Percentiles rank a stretch among this genome's conserved stretches.
phyloP scores from a whole-genome alignment of 2,113 vertebrate species.

The Microcebus jonahi region DNA sequence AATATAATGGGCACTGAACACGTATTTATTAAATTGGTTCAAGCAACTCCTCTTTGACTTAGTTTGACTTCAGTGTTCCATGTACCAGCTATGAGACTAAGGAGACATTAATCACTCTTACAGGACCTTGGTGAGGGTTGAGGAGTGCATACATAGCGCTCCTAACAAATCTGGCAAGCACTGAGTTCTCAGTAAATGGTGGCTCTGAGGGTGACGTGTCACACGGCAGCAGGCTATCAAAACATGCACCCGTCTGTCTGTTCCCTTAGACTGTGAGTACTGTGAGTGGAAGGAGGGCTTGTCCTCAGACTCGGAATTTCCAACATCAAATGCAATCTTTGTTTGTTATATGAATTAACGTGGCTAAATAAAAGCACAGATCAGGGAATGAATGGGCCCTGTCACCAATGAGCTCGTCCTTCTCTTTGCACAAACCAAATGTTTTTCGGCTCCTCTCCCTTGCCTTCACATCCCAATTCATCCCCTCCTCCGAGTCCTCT shows the following conservation, averaged over 20 bases:
- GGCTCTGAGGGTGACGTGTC: accelerated
- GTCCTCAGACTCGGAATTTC: neutral
- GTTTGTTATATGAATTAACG: neutral
- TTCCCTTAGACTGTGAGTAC: neutral
- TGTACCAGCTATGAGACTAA: neutral
- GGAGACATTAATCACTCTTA: neutral
- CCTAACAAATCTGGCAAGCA: neutral
- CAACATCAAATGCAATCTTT: neutral
- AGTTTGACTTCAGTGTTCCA: neutral
- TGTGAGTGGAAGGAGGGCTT: neutral
- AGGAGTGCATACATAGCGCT: neutral
- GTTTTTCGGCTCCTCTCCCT: neutral
- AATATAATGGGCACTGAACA: neutral
- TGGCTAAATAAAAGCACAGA: neutral
- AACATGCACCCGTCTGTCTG: neutral
- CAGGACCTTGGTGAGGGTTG: neutral
- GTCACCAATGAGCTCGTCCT: neutral
- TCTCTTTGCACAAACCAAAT: neutral
- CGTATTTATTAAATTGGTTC: neutral
- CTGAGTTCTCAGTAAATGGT: neutral
- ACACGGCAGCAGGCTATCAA: neutral
- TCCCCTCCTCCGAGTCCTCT: neutral
- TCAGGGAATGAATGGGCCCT: neutral
- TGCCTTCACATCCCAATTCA: neutral
- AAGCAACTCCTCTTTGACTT: neutral